Conservation (phyloP, 2,888 invertebrate genomes). For the Epinotia brunnichana region DNA sequence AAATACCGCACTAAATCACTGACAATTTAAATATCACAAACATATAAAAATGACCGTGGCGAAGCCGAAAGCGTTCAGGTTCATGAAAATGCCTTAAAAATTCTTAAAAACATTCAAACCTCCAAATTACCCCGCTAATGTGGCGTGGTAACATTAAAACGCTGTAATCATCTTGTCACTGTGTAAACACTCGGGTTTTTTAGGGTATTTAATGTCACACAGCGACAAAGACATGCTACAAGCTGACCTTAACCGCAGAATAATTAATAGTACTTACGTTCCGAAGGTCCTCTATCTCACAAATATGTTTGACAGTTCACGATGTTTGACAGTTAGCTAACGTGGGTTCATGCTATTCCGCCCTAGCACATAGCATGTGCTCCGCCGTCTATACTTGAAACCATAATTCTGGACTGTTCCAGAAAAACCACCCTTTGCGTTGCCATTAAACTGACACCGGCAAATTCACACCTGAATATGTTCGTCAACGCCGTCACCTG, state of each 20-base stretch:
- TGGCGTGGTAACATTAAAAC: conserved; percentile 27
- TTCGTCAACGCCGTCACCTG: too few relatives aligned
- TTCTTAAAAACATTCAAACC: conserved; percentile 31
- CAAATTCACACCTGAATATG: too few relatives aligned
- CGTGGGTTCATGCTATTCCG: too few relatives aligned
- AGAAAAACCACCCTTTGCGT: too few relatives aligned
- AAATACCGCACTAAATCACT: conserved; percentile 24
- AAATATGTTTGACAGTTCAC: too few relatives aligned
- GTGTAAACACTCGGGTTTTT: conserved; percentile 25
- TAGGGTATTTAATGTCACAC: conserved; percentile 26
- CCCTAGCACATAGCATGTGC: too few relatives aligned
- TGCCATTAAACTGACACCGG: too few relatives aligned
- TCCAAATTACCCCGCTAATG: conserved; percentile 28
- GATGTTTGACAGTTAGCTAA: too few relatives aligned
- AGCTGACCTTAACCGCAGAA: conserved; percentile 7
- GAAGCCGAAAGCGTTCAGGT: conserved; percentile 35
- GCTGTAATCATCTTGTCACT: conserved; percentile 39
- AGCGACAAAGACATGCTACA: conserved; percentile 6
- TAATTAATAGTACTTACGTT: too few relatives aligned
- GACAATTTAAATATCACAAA: conserved; percentile 26
- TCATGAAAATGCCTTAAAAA: conserved; percentile 36
- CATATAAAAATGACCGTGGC: conserved; percentile 33
- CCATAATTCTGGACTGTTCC: too few relatives aligned
- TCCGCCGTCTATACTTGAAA: too few relatives aligned
- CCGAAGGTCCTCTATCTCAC: too few relatives aligned